A percentile compares a stretch with the other conserved stretches of the same genome.
These are phyloP conservation scores for Meloidogyne exigua DNA, from an alignment of 1,140 invertebrate species.

Conservation along the genomic window DNA sequence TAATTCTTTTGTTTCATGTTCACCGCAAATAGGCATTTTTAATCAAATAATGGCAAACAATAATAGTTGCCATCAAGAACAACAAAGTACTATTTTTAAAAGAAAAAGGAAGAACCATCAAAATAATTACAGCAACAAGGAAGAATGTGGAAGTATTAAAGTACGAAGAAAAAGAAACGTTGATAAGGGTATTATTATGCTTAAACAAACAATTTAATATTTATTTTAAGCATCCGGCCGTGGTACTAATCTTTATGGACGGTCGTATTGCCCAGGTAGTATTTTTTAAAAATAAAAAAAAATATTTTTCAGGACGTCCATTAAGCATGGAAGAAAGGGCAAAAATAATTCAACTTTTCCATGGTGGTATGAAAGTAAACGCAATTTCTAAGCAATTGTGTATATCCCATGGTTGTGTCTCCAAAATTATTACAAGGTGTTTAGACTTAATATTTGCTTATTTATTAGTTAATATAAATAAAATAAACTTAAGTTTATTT, in stretches of 20 bases:
- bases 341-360: conserved; percentile 59
- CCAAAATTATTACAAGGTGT: conserved; percentile 62
- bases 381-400: conserved; percentile 61
- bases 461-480: no score
- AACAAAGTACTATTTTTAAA: neutral
- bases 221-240: conserved; percentile 29
- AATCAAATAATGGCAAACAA: neutral
- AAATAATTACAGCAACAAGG: neutral
- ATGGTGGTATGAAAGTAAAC: conserved; percentile 61
- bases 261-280: conserved; percentile 57
- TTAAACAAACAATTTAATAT: neutral
- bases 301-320: conserved; percentile 36
- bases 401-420: conserved; percentile 63
- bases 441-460: neutral
- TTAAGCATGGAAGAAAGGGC: conserved; percentile 60
- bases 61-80: neutral
- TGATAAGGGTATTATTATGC: conserved; percentile 7
- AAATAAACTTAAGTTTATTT: no score
- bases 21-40: neutral
- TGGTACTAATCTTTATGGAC: conserved; percentile 60
- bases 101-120: neutral
- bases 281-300: neutral
- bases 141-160: conserved; percentile 10
- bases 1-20: neutral
- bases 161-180: conserved; percentile 26